phyloP scores from a whole-genome alignment of 2,797 vertebrate species.

The Takifugu ocellatus region DNA sequence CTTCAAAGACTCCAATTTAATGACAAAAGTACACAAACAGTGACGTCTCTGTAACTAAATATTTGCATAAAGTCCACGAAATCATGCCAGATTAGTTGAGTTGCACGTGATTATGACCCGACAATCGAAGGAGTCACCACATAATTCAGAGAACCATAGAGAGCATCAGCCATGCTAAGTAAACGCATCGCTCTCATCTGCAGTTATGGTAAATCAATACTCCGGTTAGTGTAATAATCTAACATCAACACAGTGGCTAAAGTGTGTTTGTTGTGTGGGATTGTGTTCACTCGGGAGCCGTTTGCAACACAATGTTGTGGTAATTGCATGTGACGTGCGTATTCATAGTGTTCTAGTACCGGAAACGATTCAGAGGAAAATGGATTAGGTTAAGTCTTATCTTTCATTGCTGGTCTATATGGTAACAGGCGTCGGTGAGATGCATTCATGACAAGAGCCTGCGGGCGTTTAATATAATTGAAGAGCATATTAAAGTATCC shows the following conservation, averaged over 20 bases:
- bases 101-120: background rate
- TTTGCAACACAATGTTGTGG: conserved; percentile 51
- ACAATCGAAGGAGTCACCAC: conserved; percentile 21
- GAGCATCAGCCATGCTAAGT: conserved; percentile 48
- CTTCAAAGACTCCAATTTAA: too few relatives aligned
- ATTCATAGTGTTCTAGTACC: conserved; percentile 36
- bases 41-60: background rate
- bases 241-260: conserved; percentile 48
- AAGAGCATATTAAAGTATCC: conserved; percentile 13
- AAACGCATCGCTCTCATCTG: conserved; percentile 43
- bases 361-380: conserved; percentile 45
- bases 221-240: conserved; percentile 59
- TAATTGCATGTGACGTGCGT: conserved; percentile 51
- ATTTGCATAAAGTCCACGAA: background rate
- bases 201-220: conserved; percentile 65
- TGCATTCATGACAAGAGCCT: conserved; percentile 3
- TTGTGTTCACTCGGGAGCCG: conserved; percentile 50
- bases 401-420: conserved; percentile 5
- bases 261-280: conserved; percentile 49
- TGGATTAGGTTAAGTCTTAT: conserved; percentile 42
- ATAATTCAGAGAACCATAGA: conserved; percentile 50
- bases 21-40: too few relatives aligned
- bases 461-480: conserved; percentile 14
- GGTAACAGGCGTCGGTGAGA: conserved; percentile 11
- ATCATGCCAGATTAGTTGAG: background rate